Evolutionary conservation across 2,113 vertebrate genomes (phyloP).

Genomic region (Podilymbus podiceps): DNA sequence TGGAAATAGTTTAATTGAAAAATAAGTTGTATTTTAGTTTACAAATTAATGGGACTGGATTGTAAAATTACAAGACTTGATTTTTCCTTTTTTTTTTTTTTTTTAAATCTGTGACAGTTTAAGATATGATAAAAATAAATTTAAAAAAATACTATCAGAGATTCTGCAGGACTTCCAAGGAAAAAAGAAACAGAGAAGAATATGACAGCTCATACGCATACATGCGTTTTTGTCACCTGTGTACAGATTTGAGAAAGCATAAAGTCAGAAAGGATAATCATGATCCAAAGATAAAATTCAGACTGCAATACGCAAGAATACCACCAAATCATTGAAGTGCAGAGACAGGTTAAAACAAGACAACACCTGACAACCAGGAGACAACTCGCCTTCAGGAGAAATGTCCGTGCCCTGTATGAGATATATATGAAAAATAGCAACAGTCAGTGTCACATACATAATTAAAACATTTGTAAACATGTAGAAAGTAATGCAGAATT

Average conservation of each 20-base stretch:
- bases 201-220: not conserved
- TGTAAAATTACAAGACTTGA: not conserved
- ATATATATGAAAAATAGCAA: not conserved
- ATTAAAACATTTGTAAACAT: not conserved
- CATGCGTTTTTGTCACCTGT: not conserved
- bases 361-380: not conserved
- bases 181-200: not conserved
- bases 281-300: not conserved
- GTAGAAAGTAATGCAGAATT: not conserved
- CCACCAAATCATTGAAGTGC: not conserved
- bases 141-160: not conserved
- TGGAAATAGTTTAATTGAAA: not conserved
- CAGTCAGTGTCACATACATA: not conserved
- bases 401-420: not conserved
- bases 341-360: not conserved
- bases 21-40: not conserved
- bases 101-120: not conserved
- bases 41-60: not conserved
- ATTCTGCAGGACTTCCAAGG: not conserved
- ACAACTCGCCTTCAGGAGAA: fast-evolving
- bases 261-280: not conserved
- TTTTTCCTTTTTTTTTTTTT: not conserved
- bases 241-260: not conserved
- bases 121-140: not conserved
- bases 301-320: not conserved